Evolutionary conservation across 2,888 invertebrate species (phyloP).

Genomic region (Melangyna quadrimaculata): DNA sequence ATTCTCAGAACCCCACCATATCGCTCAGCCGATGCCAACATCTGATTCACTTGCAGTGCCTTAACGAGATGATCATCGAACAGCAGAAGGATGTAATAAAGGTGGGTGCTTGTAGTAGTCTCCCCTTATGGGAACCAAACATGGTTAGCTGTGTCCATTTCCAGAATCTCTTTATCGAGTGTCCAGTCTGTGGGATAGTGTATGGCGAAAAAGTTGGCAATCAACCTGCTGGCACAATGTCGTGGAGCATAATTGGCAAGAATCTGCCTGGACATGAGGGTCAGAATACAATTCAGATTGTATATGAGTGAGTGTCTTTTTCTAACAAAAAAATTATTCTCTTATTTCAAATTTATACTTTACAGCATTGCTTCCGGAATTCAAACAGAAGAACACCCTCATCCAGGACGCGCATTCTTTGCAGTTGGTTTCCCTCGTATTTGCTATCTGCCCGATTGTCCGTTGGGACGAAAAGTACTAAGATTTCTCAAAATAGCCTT

Average conservation of each 20-base stretch:
- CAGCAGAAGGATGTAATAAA: constrained; percentile 82
- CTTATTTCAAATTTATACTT: not conserved
- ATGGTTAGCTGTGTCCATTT: constrained; percentile 41
- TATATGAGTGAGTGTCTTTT: constrained; percentile 86
- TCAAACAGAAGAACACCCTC: constrained; percentile 90
- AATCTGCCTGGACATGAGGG: constrained; percentile 86
- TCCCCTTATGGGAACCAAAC: constrained; percentile 39
- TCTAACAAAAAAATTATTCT: not conserved
- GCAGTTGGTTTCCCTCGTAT: constrained; percentile 93
- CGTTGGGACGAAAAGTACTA: constrained; percentile 89
- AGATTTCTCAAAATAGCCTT: constrained; percentile 90
- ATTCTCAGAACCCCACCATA: constrained; percentile 83
- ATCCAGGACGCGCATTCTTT: constrained; percentile 92
- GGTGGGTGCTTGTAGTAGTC: constrained; percentile 74
- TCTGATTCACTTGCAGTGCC: constrained; percentile 90
- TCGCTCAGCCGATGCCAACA: constrained; percentile 89
- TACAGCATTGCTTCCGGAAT: constrained; percentile 91
- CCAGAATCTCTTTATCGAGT: constrained; percentile 88
- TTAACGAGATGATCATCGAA: constrained; percentile 88
- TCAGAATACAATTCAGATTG: constrained; percentile 89
- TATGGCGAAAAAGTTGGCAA: constrained; percentile 91
- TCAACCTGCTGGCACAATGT: constrained; percentile 92
- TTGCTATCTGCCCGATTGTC: constrained; percentile 92
- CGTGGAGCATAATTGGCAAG: constrained; percentile 88
- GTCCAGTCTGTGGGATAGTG: constrained; percentile 92